Base-by-base conservation (phyloP, 2,113 vertebrate species). In the Picathartes gymnocephalus region DNA sequence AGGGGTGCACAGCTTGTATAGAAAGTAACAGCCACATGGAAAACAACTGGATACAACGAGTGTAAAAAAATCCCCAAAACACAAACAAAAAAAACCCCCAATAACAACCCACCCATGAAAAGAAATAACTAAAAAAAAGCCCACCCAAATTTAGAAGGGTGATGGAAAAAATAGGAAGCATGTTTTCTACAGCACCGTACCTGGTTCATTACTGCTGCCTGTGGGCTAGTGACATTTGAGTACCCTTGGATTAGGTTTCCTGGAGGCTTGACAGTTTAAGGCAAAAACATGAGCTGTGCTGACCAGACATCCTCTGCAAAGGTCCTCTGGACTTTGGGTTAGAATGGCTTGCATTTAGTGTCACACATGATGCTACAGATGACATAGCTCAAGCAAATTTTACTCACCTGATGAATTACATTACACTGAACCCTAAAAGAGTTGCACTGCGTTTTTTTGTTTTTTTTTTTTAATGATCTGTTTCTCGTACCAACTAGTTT, bases 201-300 rank as follows among this genome's bases (percentile, higher is more conserved):
- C 66, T 82, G 37, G 37, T 24, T 93, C 70, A 61, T 48, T 65
- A 65, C 19, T 50, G 74, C 48, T 94, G 87, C 48, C 61, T 85
- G 73, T 57, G 81, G 74, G 45, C n/a, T 79, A 42, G 4, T 47
- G 81, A 90, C 54, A 94, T 92, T 69, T 85, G 96, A 94, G 69
- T 35, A 95, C 21, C 28, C 12, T 65, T 35, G 45, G 93, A 86
- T 92, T 92, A 85, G 37, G 61, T 94, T 96, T 90, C 93, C 66
- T 35, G 18, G 28, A 85, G 39, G 74, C 50, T 92, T 9, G 19
- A 65, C 11, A 76, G 79, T 76, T 86, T 86, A 95, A 91, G 88
- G 57, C 61, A 85, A 96, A 94, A 88, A 65, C 45, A 68, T 22
- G 33, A 93, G 68, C 76, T 73, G 45, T 35, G 30, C 35, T 91